These are phyloP conservation scores for Colostygia pectinataria DNA, from an alignment of 2,888 invertebrate genomes.

Conservation along the genomic window DNA sequence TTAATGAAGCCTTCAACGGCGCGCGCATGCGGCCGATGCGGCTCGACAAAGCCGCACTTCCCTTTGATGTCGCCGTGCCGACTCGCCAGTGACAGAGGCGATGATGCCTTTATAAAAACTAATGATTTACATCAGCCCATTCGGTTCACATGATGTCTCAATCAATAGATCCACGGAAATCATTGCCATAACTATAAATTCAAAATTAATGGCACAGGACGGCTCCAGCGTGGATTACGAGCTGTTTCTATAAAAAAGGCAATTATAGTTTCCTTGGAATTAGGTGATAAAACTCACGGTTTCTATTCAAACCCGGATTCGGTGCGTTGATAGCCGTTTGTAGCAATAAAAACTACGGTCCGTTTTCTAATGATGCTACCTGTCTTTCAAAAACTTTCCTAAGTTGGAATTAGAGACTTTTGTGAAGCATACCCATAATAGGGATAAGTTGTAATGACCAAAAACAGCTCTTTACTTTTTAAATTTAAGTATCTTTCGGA, in stretches of 20 bases:
- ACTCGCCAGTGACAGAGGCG: slow-evolving; percentile 69
- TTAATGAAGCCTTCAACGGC: slow-evolving; percentile 71
- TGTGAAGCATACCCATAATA: slow-evolving; percentile 7
- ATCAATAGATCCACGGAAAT: slow-evolving; percentile 33
- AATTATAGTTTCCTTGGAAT: slow-evolving; percentile 33
- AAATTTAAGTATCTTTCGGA: neutral
- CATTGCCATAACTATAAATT: slow-evolving; percentile 33
- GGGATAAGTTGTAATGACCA: slow-evolving; percentile 26
- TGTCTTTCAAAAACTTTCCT: slow-evolving; percentile 14
- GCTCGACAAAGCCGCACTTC: slow-evolving; percentile 54
- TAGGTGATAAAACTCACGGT: slow-evolving; percentile 37
- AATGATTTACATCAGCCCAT: slow-evolving; percentile 70
- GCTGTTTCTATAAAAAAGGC: slow-evolving; percentile 33
- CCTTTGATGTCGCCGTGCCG: slow-evolving; percentile 59
- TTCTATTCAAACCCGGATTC: slow-evolving; percentile 24
- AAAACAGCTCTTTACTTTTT: slow-evolving; percentile 17
- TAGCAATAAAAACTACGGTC: slow-evolving; percentile 25
- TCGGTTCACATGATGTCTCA: slow-evolving; percentile 46
- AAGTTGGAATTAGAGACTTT: slow-evolving; percentile 9
- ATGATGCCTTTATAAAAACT: slow-evolving; percentile 79
- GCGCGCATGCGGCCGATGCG: slow-evolving; percentile 52
- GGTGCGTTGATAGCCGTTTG: slow-evolving; percentile 18
- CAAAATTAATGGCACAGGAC: slow-evolving; percentile 29
- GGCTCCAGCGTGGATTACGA: slow-evolving; percentile 28
- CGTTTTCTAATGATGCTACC: slow-evolving; percentile 22